Percentiles rank a stretch among this genome's conserved stretches.
Evolutionary conservation across 1,140 invertebrate species (phyloP).

Genomic region (Drosophila paulistorum): DNA sequence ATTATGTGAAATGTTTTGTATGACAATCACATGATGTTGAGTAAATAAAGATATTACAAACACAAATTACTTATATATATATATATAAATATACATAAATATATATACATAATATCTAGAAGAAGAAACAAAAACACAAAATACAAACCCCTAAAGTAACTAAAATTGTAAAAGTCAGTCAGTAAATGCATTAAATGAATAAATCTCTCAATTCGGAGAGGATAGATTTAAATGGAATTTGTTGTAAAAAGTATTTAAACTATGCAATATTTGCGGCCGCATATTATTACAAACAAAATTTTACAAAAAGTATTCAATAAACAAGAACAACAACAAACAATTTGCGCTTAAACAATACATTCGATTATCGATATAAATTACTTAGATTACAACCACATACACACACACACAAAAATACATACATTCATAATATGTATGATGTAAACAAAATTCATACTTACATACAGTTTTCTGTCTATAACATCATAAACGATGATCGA

Average conservation of each 20-base stretch:
- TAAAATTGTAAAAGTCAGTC: slow-evolving; percentile 11
- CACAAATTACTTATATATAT: slow-evolving; percentile 63
- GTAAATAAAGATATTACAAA: slow-evolving; percentile 57
- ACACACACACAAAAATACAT: slow-evolving; percentile 7
- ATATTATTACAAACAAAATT: slow-evolving; percentile 25
- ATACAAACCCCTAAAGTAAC: slow-evolving; percentile 16
- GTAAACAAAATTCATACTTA: slow-evolving; percentile 56
- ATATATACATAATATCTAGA: slow-evolving; percentile 50
- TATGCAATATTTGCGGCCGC: slow-evolving; percentile 26
- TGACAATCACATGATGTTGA: slow-evolving; percentile 83
- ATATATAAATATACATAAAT: slow-evolving; percentile 47
- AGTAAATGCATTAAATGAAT: slow-evolving; percentile 9
- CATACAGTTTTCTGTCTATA: slow-evolving; percentile 71
- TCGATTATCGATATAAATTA: slow-evolving; percentile 37
- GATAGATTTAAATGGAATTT: slow-evolving; percentile 5
- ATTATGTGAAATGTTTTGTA: slow-evolving; percentile 83
- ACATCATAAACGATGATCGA: slow-evolving; percentile 55
- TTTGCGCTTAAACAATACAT: slow-evolving; percentile 54
- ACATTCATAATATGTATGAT: slow-evolving; percentile 50
- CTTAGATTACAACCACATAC: slow-evolving; percentile 28
- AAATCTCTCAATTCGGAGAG: background rate
- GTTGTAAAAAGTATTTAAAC: slow-evolving; percentile 43
- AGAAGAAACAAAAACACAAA: slow-evolving; percentile 25
- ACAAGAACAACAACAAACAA: slow-evolving; percentile 39
- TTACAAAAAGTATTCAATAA: slow-evolving; percentile 49